A percentile compares a stretch with the other conserved stretches of the same genome.
phyloP scores from a whole-genome alignment of 2,113 vertebrate genomes.

The Symphodus melops region DNA sequence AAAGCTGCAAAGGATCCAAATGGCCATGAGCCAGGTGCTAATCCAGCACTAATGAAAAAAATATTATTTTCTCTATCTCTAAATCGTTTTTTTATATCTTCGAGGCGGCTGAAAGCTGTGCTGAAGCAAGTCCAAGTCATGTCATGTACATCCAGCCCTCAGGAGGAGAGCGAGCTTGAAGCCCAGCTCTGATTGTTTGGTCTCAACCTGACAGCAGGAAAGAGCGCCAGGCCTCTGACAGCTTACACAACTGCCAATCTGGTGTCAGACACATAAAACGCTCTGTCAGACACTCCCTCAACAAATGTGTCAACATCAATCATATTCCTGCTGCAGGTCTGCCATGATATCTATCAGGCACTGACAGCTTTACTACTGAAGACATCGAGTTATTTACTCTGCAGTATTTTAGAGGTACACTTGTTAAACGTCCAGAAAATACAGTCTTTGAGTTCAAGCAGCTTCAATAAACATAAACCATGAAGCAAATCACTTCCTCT shows the following conservation, averaged over 20 bases:
- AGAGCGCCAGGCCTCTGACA: constrained; percentile 30
- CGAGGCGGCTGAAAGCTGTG: constrained; percentile 18
- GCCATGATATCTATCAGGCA: constrained; percentile 36
- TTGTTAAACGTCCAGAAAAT: constrained; percentile 3
- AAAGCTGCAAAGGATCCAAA: background rate
- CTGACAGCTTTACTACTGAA: background rate
- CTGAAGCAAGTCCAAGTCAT: constrained; percentile 5
- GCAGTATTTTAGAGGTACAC: background rate
- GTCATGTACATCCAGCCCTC: constrained; percentile 20
- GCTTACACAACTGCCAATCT: constrained; percentile 45
- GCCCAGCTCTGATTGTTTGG: constrained; percentile 37
- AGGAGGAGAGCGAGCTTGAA: constrained; percentile 2
- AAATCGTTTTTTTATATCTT: background rate
- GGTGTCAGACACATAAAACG: constrained; percentile 45
- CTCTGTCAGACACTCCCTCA: constrained; percentile 23
- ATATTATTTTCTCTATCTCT: background rate
- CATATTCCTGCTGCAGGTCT: constrained; percentile 17
- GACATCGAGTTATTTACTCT: background rate
- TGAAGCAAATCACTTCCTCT: background rate
- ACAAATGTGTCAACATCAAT: constrained; percentile 39
- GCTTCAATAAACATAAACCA: background rate
- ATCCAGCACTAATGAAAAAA: constrained; percentile 1
- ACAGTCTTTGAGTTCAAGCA: background rate
- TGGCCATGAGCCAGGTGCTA: background rate
- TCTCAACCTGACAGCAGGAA: constrained; percentile 50